Evolutionary conservation across 2,113 vertebrate genomes (phyloP).

Genomic region (Crocuta crocuta): DNA sequence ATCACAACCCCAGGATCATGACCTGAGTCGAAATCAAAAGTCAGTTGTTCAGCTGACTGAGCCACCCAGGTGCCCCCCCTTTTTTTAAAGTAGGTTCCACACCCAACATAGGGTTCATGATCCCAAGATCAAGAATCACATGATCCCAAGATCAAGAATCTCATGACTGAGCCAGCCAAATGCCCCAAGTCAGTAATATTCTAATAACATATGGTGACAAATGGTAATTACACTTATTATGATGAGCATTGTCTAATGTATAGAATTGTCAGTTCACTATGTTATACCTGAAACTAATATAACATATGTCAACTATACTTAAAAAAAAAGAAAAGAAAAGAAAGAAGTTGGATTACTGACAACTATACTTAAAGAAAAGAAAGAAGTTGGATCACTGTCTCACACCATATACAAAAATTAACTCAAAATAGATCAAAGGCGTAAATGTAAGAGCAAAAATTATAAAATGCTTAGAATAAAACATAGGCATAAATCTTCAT

Average conservation of each 20-base stretch:
- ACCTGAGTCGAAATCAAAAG: too few species aligned
- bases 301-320: background rate
- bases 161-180: too few species aligned
- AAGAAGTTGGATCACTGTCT: background rate
- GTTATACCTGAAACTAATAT: background rate
- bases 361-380: background rate
- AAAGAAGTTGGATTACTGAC: background rate
- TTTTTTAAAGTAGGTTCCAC: too few species aligned
- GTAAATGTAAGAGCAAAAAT: background rate
- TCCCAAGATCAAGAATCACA: too few species aligned
- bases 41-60: too few species aligned
- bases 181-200: background rate
- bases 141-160: too few species aligned
- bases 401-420: background rate
- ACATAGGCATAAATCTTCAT: slow-evolving; percentile 3
- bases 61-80: too few species aligned
- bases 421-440: background rate
- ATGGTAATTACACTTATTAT: background rate
- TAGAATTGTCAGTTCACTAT: background rate
- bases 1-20: too few species aligned
- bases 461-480: slow-evolving; percentile 14
- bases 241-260: background rate
- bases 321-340: background rate
- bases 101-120: too few species aligned
- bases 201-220: background rate